These are phyloP conservation scores for Drosophila nigrodunni DNA, from an alignment of 1,140 invertebrate species.

Conservation along the genomic window DNA sequence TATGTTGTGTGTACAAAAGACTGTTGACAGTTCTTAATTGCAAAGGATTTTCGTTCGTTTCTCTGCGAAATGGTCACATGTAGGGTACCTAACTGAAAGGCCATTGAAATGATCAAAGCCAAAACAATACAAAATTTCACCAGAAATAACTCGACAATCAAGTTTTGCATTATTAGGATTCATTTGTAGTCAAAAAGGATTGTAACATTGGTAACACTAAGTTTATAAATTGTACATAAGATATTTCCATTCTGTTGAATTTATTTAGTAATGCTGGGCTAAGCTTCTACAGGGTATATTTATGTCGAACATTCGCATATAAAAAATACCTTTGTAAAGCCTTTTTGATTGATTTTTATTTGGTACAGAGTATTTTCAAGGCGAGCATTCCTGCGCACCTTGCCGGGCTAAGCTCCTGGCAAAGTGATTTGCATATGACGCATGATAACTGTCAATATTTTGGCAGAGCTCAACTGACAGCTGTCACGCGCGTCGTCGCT, in stretches of 20 bases:
- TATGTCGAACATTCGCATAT: too few species aligned
- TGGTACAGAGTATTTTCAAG: neutral
- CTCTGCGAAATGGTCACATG: neutral
- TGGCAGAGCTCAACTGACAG: slow-evolving; percentile 67
- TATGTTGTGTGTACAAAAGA: slow-evolving; percentile 77
- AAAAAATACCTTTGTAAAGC: too few species aligned
- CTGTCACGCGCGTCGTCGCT: slow-evolving; percentile 54
- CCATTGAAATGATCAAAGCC: slow-evolving; percentile 4
- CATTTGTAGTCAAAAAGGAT: too few species aligned
- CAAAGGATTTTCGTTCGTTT: slow-evolving; percentile 57
- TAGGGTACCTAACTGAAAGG: neutral
- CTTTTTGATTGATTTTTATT: too few species aligned
- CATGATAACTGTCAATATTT: slow-evolving; percentile 77
- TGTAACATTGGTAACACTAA: too few species aligned
- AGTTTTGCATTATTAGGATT: too few species aligned
- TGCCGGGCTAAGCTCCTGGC: slow-evolving; percentile 10
- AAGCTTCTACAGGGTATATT: too few species aligned
- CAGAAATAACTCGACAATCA: too few species aligned
- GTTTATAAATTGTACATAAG: too few species aligned
- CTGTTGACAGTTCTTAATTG: slow-evolving; percentile 81
- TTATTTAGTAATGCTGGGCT: too few species aligned
- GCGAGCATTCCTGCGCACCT: neutral
- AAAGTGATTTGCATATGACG: slow-evolving; percentile 68
- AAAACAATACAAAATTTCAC: neutral
- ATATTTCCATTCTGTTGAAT: too few species aligned